Evolutionary conservation across 2,797 vertebrate genomes (phyloP).

Genomic region (Rhodeus uyekii): DNA sequence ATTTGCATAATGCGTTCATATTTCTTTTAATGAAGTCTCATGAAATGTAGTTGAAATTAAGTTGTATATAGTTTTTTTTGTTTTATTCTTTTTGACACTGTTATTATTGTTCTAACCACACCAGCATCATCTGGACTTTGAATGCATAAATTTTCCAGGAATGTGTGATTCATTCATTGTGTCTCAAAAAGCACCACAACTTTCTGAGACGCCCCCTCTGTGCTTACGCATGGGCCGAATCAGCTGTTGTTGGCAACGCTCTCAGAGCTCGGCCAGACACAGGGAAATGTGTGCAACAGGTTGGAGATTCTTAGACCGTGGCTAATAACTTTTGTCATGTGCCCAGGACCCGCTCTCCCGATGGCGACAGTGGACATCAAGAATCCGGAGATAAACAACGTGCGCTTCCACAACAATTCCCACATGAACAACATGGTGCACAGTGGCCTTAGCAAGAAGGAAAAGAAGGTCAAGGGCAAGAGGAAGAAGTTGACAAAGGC

Average conservation of each 20-base stretch:
- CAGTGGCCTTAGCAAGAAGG: constrained; percentile 87
- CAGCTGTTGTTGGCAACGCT: constrained; percentile 48
- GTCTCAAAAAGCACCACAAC: not conserved
- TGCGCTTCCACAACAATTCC: constrained; percentile 85
- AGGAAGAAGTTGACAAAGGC: constrained; percentile 97
- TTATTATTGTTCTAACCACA: not conserved
- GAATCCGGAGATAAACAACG: constrained; percentile 96
- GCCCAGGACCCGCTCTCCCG: constrained; percentile 87
- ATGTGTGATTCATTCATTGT: constrained; percentile 33
- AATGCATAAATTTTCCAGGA: not conserved
- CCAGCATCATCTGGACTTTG: not conserved
- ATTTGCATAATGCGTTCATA: not conserved
- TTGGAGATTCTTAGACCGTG: constrained; percentile 12
- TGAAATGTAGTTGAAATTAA: not conserved
- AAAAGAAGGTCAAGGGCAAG: constrained; percentile 94
- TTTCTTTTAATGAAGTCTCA: not conserved
- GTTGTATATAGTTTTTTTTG: not conserved
- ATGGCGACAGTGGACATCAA: constrained; percentile 98
- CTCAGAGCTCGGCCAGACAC: constrained; percentile 26
- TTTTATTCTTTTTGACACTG: not conserved
- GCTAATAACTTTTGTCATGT: constrained; percentile 40
- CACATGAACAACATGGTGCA: constrained; percentile 93
- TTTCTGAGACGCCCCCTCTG: constrained; percentile 51
- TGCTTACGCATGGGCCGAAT: constrained; percentile 45
- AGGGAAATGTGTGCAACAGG: constrained; percentile 28